These are phyloP conservation scores for Tetragonula carbonaria DNA, from an alignment of 2,888 invertebrate genomes.

Conservation along the genomic window DNA sequence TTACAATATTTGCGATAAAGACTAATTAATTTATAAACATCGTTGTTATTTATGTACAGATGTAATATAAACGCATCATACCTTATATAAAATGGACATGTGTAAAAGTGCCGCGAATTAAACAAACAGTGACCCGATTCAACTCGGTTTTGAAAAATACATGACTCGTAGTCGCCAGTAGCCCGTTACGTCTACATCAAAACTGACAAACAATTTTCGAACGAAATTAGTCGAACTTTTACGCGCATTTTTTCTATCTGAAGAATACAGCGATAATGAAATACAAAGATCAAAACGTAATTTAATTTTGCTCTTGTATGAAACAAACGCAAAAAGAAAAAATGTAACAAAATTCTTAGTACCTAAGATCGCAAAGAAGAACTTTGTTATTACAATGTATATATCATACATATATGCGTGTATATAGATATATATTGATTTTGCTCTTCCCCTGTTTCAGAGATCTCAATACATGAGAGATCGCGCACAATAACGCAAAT, in stretches of 20 bases:
- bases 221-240: conserved; percentile 23
- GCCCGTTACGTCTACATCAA: conserved; percentile 32
- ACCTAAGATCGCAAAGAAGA: conserved; percentile 32
- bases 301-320: conserved; percentile 4
- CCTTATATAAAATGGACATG: conserved; percentile 68
- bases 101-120: conserved; percentile 66
- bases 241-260: conserved; percentile 59
- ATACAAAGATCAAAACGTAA: conserved; percentile 10
- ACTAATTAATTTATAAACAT: conserved; percentile 69
- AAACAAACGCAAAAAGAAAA: conserved; percentile 10
- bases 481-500: too few species aligned
- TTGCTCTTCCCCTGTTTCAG: too few species aligned
- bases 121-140: conserved; percentile 52
- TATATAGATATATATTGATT: not conserved
- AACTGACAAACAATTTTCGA: conserved; percentile 30
- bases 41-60: conserved; percentile 67
- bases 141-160: conserved; percentile 29
- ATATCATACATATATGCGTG: not conserved
- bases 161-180: conserved; percentile 27
- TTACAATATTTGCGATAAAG: conserved; percentile 63
- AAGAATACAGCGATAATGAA: conserved; percentile 3
- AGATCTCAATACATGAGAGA: too few species aligned
- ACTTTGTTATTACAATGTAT: conserved; percentile 10
- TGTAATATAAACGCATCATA: conserved; percentile 66
- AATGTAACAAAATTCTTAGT: conserved; percentile 19